Evolutionary conservation across 2,888 invertebrate genomes (phyloP).

Genomic region (Melanophora roralis): DNA sequence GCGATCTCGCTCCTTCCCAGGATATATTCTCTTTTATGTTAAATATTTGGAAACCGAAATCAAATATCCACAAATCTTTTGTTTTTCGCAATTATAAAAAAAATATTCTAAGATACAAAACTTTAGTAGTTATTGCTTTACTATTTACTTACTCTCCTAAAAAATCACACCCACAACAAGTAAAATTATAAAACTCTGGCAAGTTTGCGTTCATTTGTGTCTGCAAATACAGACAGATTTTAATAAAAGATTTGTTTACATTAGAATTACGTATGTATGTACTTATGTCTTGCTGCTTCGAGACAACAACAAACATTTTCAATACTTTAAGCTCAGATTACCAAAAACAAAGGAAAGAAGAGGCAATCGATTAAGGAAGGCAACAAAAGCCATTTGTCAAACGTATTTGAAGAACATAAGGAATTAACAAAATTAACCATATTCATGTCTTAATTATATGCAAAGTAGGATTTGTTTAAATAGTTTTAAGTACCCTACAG

Average conservation of each 20-base stretch:
- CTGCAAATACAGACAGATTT: background rate
- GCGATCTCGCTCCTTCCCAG: too few species aligned
- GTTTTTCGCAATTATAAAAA: too few species aligned
- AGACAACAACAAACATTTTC: conserved; percentile 1
- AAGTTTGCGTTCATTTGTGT: too few species aligned
- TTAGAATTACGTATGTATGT: conserved; percentile 9
- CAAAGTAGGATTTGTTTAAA: conserved; percentile 11
- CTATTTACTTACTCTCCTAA: too few species aligned
- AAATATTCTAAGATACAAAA: too few species aligned
- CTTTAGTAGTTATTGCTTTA: too few species aligned
- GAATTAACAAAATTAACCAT: background rate
- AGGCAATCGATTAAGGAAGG: background rate
- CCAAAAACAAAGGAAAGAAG: background rate
- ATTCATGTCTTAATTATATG: conserved; percentile 36
- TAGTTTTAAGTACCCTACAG: background rate
- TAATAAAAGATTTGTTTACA: conserved; percentile 30
- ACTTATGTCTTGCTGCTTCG: background rate
- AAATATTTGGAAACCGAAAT: too few species aligned
- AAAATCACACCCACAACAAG: too few species aligned
- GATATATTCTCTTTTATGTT: too few species aligned
- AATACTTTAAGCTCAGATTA: conserved; percentile 17
- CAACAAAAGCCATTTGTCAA: background rate
- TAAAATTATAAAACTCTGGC: too few species aligned
- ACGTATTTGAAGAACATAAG: conserved; percentile 8
- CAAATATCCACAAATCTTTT: too few species aligned